Evolutionary conservation across 2,888 invertebrate genomes (phyloP), one percentile per base, ranked within the genome.

Genomic region (Eudemis profundana): DNA sequence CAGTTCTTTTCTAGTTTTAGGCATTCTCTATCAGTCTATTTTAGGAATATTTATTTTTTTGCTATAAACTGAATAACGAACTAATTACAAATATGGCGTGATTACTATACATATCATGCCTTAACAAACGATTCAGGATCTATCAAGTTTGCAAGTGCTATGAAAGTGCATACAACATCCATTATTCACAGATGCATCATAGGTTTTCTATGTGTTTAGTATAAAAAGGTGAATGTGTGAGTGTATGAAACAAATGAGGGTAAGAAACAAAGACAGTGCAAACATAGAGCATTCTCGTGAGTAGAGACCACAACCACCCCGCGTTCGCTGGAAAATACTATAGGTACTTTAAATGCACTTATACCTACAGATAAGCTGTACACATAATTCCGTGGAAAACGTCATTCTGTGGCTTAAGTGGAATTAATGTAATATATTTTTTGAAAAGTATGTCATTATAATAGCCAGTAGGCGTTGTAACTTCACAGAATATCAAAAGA

Each of bases 261-360:
- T 70, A 70, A 68, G 67, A 74, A 78, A 82, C 83, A 84, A 85
- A 87, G 85, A 87, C 86, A 88, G 87, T 89, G 88, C 85, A 82
- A 82, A 85, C 78, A 81, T 57, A 73, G 62, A 40, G 69, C 77
- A 82, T 75, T 74, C 74, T 83, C 70, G 70, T 77, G 77, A 77
- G 80, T 75, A 78, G 71, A 76, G 76, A 75, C 79, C 72, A 74
- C 78, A 80, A 82, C 83, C 72, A 68, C 72, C 71, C 79, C 75
- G 73, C 72, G 73, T 70, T 70, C 74, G 76, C 78, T 69, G 77
- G 63, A 77, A 81, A 81, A 75, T 78, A 79, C 79, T 78, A 75
- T 44, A 62, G 68, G 2, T 27, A 8, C 1, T 8, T 14, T 4
- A n/a, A 21, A 33, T 33, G 33, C 8, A 8, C 10, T 8, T 8